Evolutionary conservation across 2,888 invertebrate genomes (phyloP), one percentile per base, ranked within the genome.

Genomic region (Rhamnusium bicolor): DNA sequence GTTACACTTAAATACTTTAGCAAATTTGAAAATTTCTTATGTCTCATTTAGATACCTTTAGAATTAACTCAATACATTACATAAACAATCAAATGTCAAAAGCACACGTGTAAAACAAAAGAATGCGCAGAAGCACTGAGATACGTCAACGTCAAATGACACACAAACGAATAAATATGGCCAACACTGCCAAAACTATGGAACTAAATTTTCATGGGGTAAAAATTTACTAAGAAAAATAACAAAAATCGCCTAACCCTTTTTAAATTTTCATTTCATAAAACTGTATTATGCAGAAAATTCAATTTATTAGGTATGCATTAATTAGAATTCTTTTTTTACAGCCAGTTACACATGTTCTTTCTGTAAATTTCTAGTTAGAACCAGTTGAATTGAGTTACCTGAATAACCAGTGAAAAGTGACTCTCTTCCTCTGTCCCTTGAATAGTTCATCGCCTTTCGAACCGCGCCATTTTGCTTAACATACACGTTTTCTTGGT

Each of bases 331-430:
- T 32, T 65, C 3, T 27, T 46, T 40, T 40, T 46, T 61, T 61
- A 14, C n/a, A 61, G 61, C 51, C 24, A 24, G 24, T 24, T 24
- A 29, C 40, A 60, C 62, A 29, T 65, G 67, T 40, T 60, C 49
- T 60, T 72, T 69, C 21, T 54, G 69, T 74, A 69, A 75, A 78
- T 78, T 84, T 83, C 86, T 81, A 83, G 86, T 85, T 86, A 76
- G 74, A 86, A 85, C 85, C 82, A 84, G 86, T 84, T 85, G 70
- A 74, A 73, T 81, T 83, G 81, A 75, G 82, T 83, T 79, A 81
- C 81, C 79, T 82, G 80, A 74, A 77, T 79, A 83, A 85, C 85
- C 80, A 81, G 83, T 79, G 79, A 85, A 83, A 85, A 85, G 85
- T 85, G 83, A 84, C 83, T 84, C 81, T 83, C 79, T 63, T 83